Percentiles rank a stretch among this genome's conserved stretches.
Conservation (phyloP, 2,113 vertebrate genomes). For the Semicossyphus pulcher region DNA sequence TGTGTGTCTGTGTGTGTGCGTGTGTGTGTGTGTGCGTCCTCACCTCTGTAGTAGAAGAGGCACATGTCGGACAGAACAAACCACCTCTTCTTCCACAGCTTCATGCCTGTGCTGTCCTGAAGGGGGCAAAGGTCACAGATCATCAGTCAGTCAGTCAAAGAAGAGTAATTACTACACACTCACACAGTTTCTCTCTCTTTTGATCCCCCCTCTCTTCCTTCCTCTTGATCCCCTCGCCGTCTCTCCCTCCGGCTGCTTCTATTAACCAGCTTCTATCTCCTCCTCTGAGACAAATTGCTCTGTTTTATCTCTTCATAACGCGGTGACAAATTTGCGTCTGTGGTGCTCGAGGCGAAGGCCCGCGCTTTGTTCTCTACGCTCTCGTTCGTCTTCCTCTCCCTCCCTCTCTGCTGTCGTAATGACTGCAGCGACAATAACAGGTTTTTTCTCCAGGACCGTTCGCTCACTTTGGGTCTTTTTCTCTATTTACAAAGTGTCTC, state of each 20-base stretch:
- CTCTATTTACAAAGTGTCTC: background rate
- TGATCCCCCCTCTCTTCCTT: slow-evolving; percentile 18
- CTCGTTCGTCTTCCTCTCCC: background rate
- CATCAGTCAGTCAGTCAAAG: background rate
- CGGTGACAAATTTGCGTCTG: slow-evolving; percentile 31
- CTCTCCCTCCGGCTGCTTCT: slow-evolving; percentile 36
- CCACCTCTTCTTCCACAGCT: slow-evolving; percentile 99
- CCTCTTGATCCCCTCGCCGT: background rate
- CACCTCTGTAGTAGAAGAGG: slow-evolving; percentile 98
- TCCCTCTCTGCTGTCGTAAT: background rate
- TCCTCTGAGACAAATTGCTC: slow-evolving; percentile 51
- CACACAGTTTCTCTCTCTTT: background rate
- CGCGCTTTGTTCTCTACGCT: slow-evolving; percentile 20
- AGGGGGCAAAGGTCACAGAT: slow-evolving; percentile 43
- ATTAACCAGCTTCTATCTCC: slow-evolving; percentile 41
- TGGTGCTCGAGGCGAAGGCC: slow-evolving; percentile 12
- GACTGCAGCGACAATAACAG: slow-evolving; percentile 3
- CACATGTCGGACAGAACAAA: slow-evolving; percentile 97
- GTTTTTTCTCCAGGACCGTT: slow-evolving; percentile 1
- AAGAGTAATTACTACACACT: background rate
- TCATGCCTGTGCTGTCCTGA: slow-evolving; percentile 98
- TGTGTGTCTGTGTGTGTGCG: slow-evolving; percentile 10
- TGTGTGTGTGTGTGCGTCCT: slow-evolving; percentile 58
- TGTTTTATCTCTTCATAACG: slow-evolving; percentile 49
- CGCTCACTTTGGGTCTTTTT: background rate